Conservation (phyloP, 35 echinoderm and acorn worm genomes). For the Amphiura filiformis region DNA sequence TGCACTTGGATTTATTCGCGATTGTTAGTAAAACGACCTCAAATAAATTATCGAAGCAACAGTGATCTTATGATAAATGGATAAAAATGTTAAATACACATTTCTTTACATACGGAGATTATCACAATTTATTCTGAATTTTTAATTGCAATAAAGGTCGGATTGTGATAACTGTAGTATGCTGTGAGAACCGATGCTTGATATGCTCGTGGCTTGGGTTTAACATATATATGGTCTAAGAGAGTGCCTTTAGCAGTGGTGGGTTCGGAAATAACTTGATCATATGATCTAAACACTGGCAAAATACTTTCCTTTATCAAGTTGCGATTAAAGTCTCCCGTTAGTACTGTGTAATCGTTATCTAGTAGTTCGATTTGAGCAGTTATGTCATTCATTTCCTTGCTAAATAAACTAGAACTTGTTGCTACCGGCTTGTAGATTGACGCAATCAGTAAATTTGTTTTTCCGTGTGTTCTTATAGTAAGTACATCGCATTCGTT, state of each 20-base stretch:
- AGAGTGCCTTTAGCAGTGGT: background rate
- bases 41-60: too few species aligned
- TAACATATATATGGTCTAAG: slow-evolving; percentile 22
- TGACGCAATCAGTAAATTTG: background rate
- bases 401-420: background rate
- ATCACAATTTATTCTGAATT: too few species aligned
- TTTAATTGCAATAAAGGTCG: background rate
- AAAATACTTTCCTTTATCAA: background rate
- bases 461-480: background rate
- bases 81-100: too few species aligned
- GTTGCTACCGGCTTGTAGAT: background rate
- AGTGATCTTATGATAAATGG: too few species aligned
- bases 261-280: slow-evolving; percentile 1
- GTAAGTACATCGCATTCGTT: background rate
- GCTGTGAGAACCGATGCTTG: background rate
- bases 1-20: too few species aligned
- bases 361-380: background rate
- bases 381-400: background rate
- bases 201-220: background rate
- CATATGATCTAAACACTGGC: background rate
- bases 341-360: background rate
- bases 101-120: too few species aligned
- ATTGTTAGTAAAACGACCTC: too few species aligned
- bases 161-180: slow-evolving; percentile 32
- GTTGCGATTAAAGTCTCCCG: background rate